These are phyloP conservation scores for Acanthis flammea DNA, from an alignment of 2,797 vertebrate genomes.

Conservation along the genomic window DNA sequence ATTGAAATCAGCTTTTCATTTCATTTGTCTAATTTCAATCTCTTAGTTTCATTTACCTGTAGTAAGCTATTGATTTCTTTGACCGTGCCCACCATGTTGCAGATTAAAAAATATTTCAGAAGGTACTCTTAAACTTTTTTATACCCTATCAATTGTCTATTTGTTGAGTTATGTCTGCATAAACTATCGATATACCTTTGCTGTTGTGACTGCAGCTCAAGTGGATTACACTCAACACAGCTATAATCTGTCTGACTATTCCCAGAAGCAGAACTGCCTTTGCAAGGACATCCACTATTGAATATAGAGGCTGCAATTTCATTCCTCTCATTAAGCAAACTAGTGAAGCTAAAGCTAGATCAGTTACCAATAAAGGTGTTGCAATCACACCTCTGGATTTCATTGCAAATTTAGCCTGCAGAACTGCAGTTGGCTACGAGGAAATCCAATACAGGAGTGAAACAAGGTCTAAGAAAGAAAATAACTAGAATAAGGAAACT, in stretches of 20 bases:
- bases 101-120: not conserved
- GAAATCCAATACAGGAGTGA: not conserved
- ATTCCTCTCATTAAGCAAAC: not conserved
- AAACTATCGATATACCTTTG: not conserved
- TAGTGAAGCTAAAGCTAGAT: not conserved
- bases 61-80: not conserved
- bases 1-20: not conserved
- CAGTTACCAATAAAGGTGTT: not conserved
- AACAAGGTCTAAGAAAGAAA: not conserved
- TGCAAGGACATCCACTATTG: not conserved
- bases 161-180: not conserved
- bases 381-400: not conserved
- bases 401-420: not conserved
- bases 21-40: not conserved
- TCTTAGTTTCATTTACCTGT: not conserved
- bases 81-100: not conserved
- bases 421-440: not conserved
- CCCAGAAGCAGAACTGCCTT: not conserved
- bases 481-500: not conserved
- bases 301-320: not conserved
- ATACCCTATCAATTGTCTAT: not conserved
- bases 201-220: not conserved
- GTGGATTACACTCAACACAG: not conserved
- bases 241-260: not conserved
- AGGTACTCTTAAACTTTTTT: not conserved